Evolutionary conservation across 1,140 invertebrate species (phyloP), one percentile per base, ranked within the genome.

Genomic region (Elymnias hypermnestra): DNA sequence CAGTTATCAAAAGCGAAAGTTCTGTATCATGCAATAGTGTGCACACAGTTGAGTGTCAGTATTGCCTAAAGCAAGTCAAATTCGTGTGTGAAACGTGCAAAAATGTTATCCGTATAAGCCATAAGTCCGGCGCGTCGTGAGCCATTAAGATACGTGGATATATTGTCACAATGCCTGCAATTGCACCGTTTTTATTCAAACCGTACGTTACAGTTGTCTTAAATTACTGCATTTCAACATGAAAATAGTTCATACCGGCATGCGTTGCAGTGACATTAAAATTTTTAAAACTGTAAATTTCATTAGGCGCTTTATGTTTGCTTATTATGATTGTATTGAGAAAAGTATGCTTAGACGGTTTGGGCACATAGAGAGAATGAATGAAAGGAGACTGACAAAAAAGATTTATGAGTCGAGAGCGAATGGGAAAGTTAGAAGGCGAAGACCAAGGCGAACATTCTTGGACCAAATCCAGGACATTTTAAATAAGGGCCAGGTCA

Each of bases 61-160:
- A 12, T 29, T 29, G 26, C 26, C 26, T 29, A 12, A 29, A 6
- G n/a, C n/a, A 6, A 29, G 6, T 29, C 26, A 29, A 29, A 29
- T 12, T 22, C 26, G 9, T 33, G 9, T 22, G 19, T 22, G 9
- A 43, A 21, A 43, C 40, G 28, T 43, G 40, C 40, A 43, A 43
- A 43, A 43, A 43, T 15, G 31, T 33, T 43, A 43, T 23, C 19
- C n/a, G 9, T 13, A 35, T n/a, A 23, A 15, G 28, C 39, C 10
- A 28, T 10, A 42, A 42, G 18, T 35, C 31, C 12, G 28, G 19
- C 38, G 22, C 22, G 18, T 43, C 43, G 43, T 47, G 36, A 47
- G 18, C 25, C 36, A 39, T 39, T 37, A 47, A 47, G 35, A 39
- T 47, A 47, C 18, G 12, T 39, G 36, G 19, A 47, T 38, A 38